phyloP scores from a whole-genome alignment of 2,113 vertebrate genomes.

The Hippocampus mohnikei region DNA sequence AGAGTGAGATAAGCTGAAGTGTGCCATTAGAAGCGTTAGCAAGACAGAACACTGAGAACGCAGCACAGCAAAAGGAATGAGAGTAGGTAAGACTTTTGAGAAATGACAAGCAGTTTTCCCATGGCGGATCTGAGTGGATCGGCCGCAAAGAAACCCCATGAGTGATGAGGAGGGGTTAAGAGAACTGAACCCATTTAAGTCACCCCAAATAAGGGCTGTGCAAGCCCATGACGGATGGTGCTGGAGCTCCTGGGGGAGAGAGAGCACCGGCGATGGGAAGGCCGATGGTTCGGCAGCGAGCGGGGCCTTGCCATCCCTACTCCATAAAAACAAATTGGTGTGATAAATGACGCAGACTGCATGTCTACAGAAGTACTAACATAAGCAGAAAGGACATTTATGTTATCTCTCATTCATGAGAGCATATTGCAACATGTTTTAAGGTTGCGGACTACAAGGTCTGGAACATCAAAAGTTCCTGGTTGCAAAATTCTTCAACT shows the following conservation, averaged over 20 bases:
- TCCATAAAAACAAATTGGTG: conserved; percentile 68
- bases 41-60: conserved; percentile 20
- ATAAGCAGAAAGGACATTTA: conserved; percentile 10
- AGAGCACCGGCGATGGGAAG: conserved; percentile 39
- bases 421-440: background rate
- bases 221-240: conserved; percentile 64
- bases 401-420: background rate
- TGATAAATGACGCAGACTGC: conserved; percentile 54
- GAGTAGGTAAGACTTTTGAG: conserved; percentile 24
- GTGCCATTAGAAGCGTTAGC: conserved; percentile 38
- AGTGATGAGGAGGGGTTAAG: conserved; percentile 78
- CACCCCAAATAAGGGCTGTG: conserved; percentile 76
- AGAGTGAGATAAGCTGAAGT: conserved; percentile 57
- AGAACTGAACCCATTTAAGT: conserved; percentile 82
- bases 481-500: no score
- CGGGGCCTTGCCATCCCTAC: conserved; percentile 54
- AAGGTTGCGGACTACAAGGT: background rate
- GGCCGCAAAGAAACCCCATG: conserved; percentile 59
- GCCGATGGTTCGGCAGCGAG: conserved; percentile 48
- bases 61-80: conserved; percentile 8
- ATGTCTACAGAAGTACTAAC: conserved; percentile 24
- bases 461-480: background rate
- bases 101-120: conserved; percentile 47
- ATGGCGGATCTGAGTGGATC: conserved; percentile 58
- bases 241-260: conserved; percentile 63